Evolutionary conservation across 1,140 invertebrate species (phyloP), one percentile per base, ranked within the genome.

Genomic region (Idris sp.): DNA sequence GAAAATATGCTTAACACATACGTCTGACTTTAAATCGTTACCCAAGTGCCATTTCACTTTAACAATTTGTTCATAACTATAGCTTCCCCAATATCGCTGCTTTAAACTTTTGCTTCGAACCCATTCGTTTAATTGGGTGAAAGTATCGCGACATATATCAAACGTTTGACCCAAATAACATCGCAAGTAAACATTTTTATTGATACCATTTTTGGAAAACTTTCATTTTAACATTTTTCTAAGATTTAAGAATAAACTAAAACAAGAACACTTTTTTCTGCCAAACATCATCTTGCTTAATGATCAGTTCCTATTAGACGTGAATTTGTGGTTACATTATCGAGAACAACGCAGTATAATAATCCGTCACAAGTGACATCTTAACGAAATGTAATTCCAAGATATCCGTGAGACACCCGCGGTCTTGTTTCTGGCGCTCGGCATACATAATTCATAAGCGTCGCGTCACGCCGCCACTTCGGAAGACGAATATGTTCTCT

Each of bases 401-500:
- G 65, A 71, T 67, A 77, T 69, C 74, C 77, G 67, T 67, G 53
- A 74, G 77, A 80, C 75, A 79, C 61, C 72, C 74, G 78, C 44
- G 79, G 74, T 72, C 68, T 77, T 64, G 62, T 67, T 62, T 74
- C 62, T 58, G 48, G 36, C 75, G 59, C 56, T 61, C 59, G 49
- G 46, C 74, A 84, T 85, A 79, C 82, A 85, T 85, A 84, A 85
- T 85, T 85, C 80, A 85, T 85, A 81, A 83, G 77, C 54, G 74
- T 51, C 53, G 64, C 76, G 81, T 81, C 78, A 79, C 65, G 64
- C 53, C 65, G 80, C 77, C 78, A 80, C 77, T 73, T 72, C 65
- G 36, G 68, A 75, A 75, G 81, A 81, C 81, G 79, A 82, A 83
- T 83, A 83, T 80, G 80, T 73, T 73, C 43, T 19, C 46, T 58